phyloP scores from a whole-genome alignment of 2,113 vertebrate species.

The Oxyruncus cristatus region DNA sequence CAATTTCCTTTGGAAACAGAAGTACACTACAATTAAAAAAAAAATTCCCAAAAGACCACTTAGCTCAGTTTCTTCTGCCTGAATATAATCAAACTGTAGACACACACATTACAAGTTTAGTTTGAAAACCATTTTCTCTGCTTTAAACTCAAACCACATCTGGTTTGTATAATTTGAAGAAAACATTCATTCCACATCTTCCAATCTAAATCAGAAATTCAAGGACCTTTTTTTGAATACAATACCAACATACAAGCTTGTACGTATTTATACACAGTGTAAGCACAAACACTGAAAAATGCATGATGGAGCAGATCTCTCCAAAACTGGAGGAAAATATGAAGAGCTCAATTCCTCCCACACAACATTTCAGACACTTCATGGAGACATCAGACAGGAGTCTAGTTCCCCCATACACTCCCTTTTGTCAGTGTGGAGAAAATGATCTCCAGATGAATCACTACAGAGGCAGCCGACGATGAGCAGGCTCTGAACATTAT shows the following conservation, averaged over 20 bases:
- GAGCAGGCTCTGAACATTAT: background rate
- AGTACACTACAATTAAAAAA: background rate
- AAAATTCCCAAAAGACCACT: conserved; percentile 15
- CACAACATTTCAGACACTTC: background rate
- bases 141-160: conserved; percentile 26
- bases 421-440: conserved; percentile 25
- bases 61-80: conserved; percentile 6
- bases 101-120: background rate
- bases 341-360: background rate
- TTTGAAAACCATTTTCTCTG: background rate
- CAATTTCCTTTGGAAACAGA: background rate
- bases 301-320: background rate
- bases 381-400: conserved; percentile 17
- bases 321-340: background rate
- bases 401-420: background rate
- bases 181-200: conserved; percentile 19
- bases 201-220: conserved; percentile 11
- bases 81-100: conserved; percentile 23
- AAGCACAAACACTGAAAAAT: background rate
- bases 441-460: conserved; percentile 60
- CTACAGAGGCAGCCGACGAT: background rate
- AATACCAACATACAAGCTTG: background rate
- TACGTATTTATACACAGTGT: background rate
- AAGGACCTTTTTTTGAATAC: background rate
- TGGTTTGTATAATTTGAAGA: conserved; percentile 9